These are phyloP conservation scores for Blera fallax DNA, from an alignment of 2,888 invertebrate genomes.

Conservation along the genomic window DNA sequence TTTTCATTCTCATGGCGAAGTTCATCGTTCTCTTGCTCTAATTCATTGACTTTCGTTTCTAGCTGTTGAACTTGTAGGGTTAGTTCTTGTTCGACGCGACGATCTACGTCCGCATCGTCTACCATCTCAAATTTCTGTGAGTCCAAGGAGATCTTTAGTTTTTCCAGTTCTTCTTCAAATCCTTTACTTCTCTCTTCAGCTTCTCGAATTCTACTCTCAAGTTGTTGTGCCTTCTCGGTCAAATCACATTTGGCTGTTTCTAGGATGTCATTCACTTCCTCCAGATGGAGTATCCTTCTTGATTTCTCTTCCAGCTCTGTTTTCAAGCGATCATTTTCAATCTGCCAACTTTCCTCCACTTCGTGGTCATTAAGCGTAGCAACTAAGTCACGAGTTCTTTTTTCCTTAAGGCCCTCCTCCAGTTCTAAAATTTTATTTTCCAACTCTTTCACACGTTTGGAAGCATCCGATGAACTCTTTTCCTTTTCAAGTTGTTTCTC, in stretches of 20 bases:
- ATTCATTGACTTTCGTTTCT: slow-evolving; percentile 75
- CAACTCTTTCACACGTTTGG: slow-evolving; percentile 73
- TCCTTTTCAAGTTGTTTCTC: slow-evolving; percentile 80
- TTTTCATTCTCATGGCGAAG: slow-evolving; percentile 67
- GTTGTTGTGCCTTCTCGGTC: slow-evolving; percentile 79
- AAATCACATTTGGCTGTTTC: slow-evolving; percentile 80
- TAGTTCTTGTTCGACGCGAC: slow-evolving; percentile 71
- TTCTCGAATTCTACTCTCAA: slow-evolving; percentile 83
- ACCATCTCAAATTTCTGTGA: slow-evolving; percentile 45
- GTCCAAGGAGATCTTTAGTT: slow-evolving; percentile 78
- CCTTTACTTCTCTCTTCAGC: slow-evolving; percentile 84
- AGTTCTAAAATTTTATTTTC: slow-evolving; percentile 86
- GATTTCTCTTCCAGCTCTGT: slow-evolving; percentile 83
- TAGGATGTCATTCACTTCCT: slow-evolving; percentile 84
- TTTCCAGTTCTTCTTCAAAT: slow-evolving; percentile 82
- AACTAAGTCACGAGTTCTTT: slow-evolving; percentile 80
- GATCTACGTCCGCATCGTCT: slow-evolving; percentile 35
- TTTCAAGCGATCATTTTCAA: slow-evolving; percentile 85
- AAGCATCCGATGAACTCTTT: slow-evolving; percentile 66
- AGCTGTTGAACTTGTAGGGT: slow-evolving; percentile 78
- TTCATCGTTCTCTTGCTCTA: slow-evolving; percentile 72
- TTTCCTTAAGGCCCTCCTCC: slow-evolving; percentile 92
- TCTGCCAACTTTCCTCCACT: slow-evolving; percentile 87
- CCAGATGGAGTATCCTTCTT: slow-evolving; percentile 82
- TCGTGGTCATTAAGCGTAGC: slow-evolving; percentile 84